Conservation (phyloP, 1,140 invertebrate genomes). For the Pseudomyrmex concolor region DNA sequence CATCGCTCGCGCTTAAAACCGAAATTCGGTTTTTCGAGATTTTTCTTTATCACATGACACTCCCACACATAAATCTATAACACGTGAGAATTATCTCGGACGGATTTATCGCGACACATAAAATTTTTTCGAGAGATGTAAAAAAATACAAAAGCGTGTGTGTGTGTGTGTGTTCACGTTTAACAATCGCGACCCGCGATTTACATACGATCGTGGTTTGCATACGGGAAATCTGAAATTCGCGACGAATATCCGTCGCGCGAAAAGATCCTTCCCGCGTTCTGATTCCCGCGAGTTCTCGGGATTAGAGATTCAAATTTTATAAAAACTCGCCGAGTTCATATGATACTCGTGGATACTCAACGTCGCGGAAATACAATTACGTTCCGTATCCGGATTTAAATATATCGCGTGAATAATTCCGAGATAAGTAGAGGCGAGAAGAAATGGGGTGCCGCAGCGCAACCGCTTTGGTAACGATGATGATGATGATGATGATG, state of each 20-base stretch:
- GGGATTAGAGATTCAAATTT: slow-evolving; percentile 24
- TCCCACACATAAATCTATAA: neutral
- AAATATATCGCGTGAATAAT: slow-evolving; percentile 31
- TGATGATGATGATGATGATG: too few species aligned
- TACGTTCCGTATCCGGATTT: neutral
- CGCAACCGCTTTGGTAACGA: slow-evolving; percentile 3
- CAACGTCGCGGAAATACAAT: too few species aligned
- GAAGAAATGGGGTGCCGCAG: slow-evolving; percentile 34
- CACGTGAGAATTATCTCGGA: too few species aligned
- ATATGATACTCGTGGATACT: too few species aligned
- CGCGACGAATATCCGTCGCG: neutral
- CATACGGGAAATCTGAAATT: neutral
- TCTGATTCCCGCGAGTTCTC: too few species aligned
- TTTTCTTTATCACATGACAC: neutral
- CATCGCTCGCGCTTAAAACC: too few species aligned
- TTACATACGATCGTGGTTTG: slow-evolving; percentile 9
- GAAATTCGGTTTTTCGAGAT: too few species aligned
- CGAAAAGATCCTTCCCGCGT: neutral
- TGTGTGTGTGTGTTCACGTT: neutral
- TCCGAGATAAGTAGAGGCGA: slow-evolving; percentile 24
- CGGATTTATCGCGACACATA: too few species aligned
- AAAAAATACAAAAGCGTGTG: neutral
- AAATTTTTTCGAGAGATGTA: too few species aligned
- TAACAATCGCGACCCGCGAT: neutral
- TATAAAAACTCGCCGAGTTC: too few species aligned